A percentile compares a stretch with the other conserved stretches of the same genome.
Evolutionary conservation across 2,888 invertebrate species (phyloP).

Genomic region (Pheosia gnoma): DNA sequence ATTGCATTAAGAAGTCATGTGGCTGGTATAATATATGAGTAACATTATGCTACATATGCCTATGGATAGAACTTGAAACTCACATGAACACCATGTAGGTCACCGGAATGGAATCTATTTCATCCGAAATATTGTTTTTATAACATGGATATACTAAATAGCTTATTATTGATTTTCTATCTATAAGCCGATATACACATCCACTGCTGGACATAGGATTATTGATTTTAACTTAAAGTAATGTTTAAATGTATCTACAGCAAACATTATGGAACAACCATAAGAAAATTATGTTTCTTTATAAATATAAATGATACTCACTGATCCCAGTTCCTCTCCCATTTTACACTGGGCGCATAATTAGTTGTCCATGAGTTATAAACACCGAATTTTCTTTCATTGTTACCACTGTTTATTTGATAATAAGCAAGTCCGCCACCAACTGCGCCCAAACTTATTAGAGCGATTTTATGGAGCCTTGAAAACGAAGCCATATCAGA

Average conservation of each 20-base stretch:
- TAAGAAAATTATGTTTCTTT: neutral
- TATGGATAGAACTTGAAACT: too few relatives aligned
- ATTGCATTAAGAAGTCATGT: too few relatives aligned
- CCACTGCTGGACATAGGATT: too few relatives aligned
- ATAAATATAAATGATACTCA: slow-evolving; percentile 65
- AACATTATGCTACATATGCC: too few relatives aligned
- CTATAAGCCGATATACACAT: too few relatives aligned
- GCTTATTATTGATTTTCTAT: too few relatives aligned
- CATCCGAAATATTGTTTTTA: too few relatives aligned
- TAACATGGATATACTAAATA: too few relatives aligned
- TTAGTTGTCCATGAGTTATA: slow-evolving; percentile 89
- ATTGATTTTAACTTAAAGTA: too few relatives aligned
- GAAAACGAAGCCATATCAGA: slow-evolving; percentile 80
- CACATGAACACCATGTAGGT: too few relatives aligned
- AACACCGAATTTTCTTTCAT: slow-evolving; percentile 75
- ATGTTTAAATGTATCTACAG: neutral
- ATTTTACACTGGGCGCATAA: slow-evolving; percentile 86
- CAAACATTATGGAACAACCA: neutral
- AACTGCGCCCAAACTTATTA: slow-evolving; percentile 86
- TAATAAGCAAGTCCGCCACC: slow-evolving; percentile 87
- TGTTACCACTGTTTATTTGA: slow-evolving; percentile 70
- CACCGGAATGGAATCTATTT: too few relatives aligned
- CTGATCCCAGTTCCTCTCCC: slow-evolving; percentile 97
- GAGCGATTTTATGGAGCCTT: slow-evolving; percentile 82
- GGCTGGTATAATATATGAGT: too few relatives aligned